These are phyloP conservation scores for Chondrilla cf. caribensis DNA, from an alignment of 37 sponge, comb jelly and placozoan species.

Conservation along the genomic window DNA sequence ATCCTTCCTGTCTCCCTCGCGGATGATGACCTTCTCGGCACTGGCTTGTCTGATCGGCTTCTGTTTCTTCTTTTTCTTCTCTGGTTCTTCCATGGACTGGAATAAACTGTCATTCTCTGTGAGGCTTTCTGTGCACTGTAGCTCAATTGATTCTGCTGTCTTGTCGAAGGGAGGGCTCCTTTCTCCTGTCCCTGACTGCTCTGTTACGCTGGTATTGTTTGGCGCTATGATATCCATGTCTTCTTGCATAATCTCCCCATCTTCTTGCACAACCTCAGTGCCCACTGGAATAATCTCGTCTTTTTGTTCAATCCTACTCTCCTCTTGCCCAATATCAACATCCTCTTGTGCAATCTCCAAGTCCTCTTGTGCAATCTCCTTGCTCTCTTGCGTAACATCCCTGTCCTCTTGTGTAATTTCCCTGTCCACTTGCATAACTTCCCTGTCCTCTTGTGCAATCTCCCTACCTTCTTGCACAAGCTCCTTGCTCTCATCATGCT, in stretches of 20 bases:
- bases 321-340: too few species aligned
- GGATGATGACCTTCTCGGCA: conserved; percentile 6
- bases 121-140: too few species aligned
- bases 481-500: neutral
- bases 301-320: neutral
- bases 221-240: too few species aligned
- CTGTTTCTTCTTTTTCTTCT: conserved; percentile 16
- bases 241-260: neutral
- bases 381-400: neutral
- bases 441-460: neutral
- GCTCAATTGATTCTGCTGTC: too few species aligned
- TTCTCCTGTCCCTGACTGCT: too few species aligned
- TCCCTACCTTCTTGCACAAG: too few species aligned
- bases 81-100: neutral
- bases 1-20: conserved; percentile 1
- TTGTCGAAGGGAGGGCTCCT: too few species aligned
- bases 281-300: neutral
- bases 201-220: too few species aligned
- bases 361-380: neutral
- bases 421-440: neutral
- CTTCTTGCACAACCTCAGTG: neutral
- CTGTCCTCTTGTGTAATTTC: neutral
- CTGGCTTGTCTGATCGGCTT: neutral
- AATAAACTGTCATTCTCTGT: neutral
- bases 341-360: too few species aligned